phyloP scores from a whole-genome alignment of 2,888 invertebrate genomes.

The Electrophaes corylata region DNA sequence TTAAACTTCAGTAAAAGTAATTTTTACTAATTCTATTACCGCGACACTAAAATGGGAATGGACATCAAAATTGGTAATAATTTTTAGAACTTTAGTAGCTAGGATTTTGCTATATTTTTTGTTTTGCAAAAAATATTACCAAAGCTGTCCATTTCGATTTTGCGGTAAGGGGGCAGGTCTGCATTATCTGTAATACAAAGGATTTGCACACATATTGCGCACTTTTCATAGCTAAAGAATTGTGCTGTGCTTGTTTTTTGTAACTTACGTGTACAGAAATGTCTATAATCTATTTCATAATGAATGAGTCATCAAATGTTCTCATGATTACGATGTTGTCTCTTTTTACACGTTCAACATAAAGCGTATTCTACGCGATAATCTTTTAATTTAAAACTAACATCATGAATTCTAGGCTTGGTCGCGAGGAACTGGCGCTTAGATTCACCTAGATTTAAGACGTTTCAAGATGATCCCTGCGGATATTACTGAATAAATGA shows the following conservation, averaged over 20 bases:
- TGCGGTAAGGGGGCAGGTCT: background rate
- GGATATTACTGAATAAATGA: too few relatives aligned
- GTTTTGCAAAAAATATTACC: too few relatives aligned
- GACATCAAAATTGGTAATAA: background rate
- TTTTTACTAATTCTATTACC: background rate
- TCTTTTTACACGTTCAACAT: background rate
- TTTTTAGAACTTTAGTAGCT: too few relatives aligned
- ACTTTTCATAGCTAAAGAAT: background rate
- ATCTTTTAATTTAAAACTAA: background rate
- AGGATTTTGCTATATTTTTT: background rate
- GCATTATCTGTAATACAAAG: background rate
- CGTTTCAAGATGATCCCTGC: too few relatives aligned
- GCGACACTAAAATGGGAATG: background rate
- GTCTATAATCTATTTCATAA: slow-evolving; percentile 1
- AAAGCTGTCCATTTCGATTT: background rate
- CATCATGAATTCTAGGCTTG: background rate
- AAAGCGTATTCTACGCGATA: background rate
- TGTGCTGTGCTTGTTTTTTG: background rate
- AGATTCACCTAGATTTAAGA: too few relatives aligned
- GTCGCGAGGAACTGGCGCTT: too few relatives aligned
- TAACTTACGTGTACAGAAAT: background rate
- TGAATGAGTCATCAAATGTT: slow-evolving; percentile 18
- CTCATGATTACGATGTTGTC: slow-evolving; percentile 1
- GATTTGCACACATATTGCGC: background rate
- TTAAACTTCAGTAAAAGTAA: background rate